These are phyloP conservation scores for Sphaeramia orbicularis DNA, from an alignment of 2,797 vertebrate species.

Conservation along the genomic window DNA sequence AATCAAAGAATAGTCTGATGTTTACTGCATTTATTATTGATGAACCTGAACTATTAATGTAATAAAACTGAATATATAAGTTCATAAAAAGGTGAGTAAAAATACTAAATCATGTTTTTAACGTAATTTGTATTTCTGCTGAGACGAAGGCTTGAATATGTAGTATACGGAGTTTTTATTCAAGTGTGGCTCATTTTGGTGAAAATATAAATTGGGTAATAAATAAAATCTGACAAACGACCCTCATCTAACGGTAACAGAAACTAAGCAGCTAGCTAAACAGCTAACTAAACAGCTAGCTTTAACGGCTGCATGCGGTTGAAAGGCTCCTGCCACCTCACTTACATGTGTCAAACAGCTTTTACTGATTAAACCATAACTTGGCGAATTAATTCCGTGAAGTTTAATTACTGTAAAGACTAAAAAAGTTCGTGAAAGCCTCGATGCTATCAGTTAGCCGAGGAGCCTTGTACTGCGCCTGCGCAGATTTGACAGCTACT, in stretches of 20 bases:
- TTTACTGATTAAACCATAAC: accelerated
- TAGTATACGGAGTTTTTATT: too few species aligned
- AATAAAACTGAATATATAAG: too few species aligned
- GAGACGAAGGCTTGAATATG: too few species aligned
- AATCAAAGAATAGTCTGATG: too few species aligned
- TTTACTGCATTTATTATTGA: too few species aligned
- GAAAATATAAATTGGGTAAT: too few species aligned
- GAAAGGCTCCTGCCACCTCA: not conserved
- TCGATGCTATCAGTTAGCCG: conserved; percentile 60
- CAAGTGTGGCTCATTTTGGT: too few species aligned
- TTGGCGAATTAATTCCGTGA: not conserved
- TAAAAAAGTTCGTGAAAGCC: conserved; percentile 33
- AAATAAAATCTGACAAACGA: too few species aligned
- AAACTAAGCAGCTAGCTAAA: not conserved
- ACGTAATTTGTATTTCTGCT: too few species aligned
- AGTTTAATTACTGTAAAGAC: not conserved
- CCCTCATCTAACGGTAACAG: conserved; percentile 30
- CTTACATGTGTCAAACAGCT: accelerated
- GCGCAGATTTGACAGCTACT: conserved; percentile 68
- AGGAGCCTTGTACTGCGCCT: conserved; percentile 65
- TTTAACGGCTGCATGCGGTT: not conserved
- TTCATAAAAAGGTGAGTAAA: too few species aligned
- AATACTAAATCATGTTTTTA: too few species aligned
- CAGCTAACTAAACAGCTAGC: not conserved
- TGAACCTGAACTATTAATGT: too few species aligned